phyloP scores from a whole-genome alignment of 2,113 vertebrate species.

The Cynopterus brachyotis region DNA sequence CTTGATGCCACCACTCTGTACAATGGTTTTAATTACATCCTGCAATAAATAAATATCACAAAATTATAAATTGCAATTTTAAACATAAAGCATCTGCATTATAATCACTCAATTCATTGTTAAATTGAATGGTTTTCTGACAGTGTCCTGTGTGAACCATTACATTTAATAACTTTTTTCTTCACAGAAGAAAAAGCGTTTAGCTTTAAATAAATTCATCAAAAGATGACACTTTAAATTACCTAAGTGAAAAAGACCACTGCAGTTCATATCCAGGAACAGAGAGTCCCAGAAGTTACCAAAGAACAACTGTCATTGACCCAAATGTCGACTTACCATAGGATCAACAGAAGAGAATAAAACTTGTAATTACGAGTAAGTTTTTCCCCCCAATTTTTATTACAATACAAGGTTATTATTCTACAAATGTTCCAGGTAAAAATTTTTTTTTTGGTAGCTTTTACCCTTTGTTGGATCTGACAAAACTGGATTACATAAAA shows the following conservation, averaged over 20 bases:
- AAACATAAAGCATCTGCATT: conserved; percentile 17
- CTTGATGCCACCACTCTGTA: conserved; percentile 95
- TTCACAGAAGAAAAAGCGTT: conserved; percentile 51
- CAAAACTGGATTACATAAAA: background rate
- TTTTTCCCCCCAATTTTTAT: background rate
- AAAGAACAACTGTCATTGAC: background rate
- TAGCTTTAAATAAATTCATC: conserved; percentile 65
- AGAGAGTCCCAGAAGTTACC: background rate
- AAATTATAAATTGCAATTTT: conserved; percentile 59
- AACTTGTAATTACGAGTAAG: background rate
- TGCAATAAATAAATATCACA: conserved; percentile 80
- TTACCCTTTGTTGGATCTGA: background rate
- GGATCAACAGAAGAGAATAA: background rate
- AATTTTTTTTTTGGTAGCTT: background rate
- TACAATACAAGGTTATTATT: background rate
- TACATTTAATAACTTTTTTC: conserved; percentile 46
- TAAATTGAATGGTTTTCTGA: conserved; percentile 26
- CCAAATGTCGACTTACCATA: background rate
- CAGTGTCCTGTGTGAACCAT: conserved; percentile 43
- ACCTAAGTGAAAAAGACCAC: conserved; percentile 37
- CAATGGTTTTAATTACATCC: conserved; percentile 96
- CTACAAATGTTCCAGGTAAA: background rate
- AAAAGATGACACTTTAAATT: conserved; percentile 66
- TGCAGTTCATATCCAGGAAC: conserved; percentile 13
- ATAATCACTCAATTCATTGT: conserved; percentile 56